phyloP scores from a whole-genome alignment of 2,797 vertebrate genomes.

The Agapornis canus region DNA sequence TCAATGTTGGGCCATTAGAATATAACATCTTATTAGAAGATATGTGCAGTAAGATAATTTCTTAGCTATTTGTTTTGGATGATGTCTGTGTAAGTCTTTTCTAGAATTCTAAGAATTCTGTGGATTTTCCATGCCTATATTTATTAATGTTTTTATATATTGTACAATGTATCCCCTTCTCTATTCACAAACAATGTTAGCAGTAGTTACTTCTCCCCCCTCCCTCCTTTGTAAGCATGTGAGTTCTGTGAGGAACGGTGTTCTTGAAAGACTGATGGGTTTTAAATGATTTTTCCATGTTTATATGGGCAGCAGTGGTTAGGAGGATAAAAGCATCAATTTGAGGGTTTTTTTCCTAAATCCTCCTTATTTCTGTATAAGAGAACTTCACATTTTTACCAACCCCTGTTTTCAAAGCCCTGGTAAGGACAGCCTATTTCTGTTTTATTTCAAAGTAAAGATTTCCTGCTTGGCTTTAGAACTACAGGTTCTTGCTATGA shows the following conservation, averaged over 20 bases:
- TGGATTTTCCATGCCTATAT: neutral
- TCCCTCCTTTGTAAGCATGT: neutral
- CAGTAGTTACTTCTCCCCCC: neutral
- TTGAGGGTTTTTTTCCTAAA: neutral
- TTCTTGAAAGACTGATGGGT: neutral
- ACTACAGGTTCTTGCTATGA: neutral
- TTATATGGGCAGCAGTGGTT: neutral
- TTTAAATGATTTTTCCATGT: neutral
- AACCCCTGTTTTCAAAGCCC: slow-evolving; percentile 7
- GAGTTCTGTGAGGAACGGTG: neutral
- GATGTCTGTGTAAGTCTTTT: neutral
- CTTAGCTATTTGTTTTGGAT: neutral
- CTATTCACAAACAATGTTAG: neutral
- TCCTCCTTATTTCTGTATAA: neutral
- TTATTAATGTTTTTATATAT: neutral
- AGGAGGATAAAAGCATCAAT: neutral
- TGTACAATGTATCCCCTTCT: neutral
- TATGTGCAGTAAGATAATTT: neutral
- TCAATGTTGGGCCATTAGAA: neutral
- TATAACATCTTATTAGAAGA: neutral
- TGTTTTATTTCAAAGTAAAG: slow-evolving; percentile 24
- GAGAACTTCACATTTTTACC: neutral
- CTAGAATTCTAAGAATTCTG: neutral
- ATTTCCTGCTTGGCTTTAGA: neutral
- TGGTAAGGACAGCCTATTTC: neutral